Evolutionary conservation across 2,797 vertebrate genomes (phyloP).

Genomic region (Squalus acanthias): DNA sequence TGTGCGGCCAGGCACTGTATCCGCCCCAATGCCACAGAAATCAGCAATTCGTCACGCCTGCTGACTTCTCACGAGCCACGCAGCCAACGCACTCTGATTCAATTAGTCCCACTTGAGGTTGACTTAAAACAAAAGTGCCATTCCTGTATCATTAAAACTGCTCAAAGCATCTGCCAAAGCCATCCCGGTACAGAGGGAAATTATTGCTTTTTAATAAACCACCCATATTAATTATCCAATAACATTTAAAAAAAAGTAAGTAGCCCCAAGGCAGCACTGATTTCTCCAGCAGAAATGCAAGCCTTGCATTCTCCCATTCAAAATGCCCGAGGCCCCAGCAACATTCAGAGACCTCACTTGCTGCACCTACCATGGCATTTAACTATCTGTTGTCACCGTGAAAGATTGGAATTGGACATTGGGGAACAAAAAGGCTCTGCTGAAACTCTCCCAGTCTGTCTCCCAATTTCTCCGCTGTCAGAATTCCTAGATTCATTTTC

Average conservation of each 20-base stretch:
- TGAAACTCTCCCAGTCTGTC: not conserved
- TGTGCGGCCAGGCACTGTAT: not conserved
- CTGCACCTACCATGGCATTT: not conserved
- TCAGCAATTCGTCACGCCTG: not conserved
- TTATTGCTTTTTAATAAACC: not conserved
- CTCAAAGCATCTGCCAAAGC: not conserved
- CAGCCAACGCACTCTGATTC: not conserved
- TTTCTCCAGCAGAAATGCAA: not conserved
- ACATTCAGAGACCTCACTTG: not conserved
- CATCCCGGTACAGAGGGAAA: not conserved
- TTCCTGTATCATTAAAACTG: not conserved
- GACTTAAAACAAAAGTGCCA: not conserved
- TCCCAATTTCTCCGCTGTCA: not conserved
- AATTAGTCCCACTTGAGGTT: not conserved
- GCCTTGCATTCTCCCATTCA: not conserved
- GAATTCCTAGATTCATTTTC: not conserved
- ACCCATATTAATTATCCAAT: not conserved
- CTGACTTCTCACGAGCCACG: not conserved
- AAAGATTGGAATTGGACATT: not conserved
- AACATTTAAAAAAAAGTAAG: not conserved
- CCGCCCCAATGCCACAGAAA: not conserved
- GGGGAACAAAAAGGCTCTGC: not conserved
- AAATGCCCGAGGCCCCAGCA: not conserved
- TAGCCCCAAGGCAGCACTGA: not conserved
- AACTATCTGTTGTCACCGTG: not conserved